phyloP scores from a whole-genome alignment of 2,797 vertebrate species.

The Pelobates cultripes region DNA sequence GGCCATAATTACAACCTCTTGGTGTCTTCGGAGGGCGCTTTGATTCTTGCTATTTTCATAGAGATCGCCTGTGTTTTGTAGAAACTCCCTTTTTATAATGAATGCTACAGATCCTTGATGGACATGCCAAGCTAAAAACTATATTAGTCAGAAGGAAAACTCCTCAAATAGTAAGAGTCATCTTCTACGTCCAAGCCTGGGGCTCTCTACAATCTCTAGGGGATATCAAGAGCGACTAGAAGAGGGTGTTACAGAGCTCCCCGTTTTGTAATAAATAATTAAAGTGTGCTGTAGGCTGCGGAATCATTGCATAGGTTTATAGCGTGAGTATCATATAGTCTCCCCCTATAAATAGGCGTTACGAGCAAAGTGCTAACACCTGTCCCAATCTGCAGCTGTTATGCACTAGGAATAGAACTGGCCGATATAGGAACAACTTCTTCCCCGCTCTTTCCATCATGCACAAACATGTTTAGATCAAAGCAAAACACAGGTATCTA shows the following conservation, averaged over 20 bases:
- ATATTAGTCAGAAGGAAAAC: too few relatives aligned
- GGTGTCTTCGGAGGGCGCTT: not conserved
- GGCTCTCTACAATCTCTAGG: not conserved
- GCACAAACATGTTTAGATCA: constrained; percentile 36
- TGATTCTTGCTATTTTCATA: not conserved
- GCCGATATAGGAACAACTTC: fast-evolving
- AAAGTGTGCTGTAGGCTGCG: not conserved
- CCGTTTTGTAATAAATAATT: not conserved
- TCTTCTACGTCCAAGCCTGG: not conserved
- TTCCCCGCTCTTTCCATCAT: not conserved
- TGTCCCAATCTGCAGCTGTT: fast-evolving
- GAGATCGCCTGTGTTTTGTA: not conserved
- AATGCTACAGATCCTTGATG: too few relatives aligned
- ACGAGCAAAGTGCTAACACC: constrained; percentile 3
- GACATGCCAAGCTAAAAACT: not conserved
- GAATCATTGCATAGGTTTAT: constrained; percentile 14
- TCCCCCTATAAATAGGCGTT: constrained; percentile 31
- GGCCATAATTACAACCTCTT: not conserved
- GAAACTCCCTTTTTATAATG: not conserved
- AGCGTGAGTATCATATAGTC: not conserved
- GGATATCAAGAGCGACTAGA: too few relatives aligned
- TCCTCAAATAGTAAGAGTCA: not conserved
- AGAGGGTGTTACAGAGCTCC: too few relatives aligned
- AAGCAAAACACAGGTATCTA: constrained; percentile 20
- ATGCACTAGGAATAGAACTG: constrained; percentile 43